Evolutionary conservation across 2,113 vertebrate genomes (phyloP).

Genomic region (Bothrops jararaca): DNA sequence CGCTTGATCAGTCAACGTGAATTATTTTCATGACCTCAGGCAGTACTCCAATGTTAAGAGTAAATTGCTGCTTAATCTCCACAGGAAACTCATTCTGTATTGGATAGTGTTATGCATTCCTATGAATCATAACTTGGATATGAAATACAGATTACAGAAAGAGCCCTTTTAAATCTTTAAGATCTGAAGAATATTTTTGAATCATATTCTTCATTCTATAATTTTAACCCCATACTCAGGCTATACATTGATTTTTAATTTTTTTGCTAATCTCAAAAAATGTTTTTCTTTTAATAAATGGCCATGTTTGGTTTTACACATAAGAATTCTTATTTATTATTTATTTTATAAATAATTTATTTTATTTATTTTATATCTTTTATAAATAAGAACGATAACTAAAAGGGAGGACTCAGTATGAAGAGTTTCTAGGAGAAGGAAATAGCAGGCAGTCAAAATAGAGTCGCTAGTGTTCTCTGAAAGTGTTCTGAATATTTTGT

Average conservation of each 20-base stretch:
- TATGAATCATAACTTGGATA: not conserved
- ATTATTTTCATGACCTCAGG: not conserved
- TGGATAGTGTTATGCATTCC: not conserved
- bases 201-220: not conserved
- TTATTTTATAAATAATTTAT: not conserved
- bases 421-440: slow-evolving; percentile 54
- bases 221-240: not conserved
- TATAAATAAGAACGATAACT: not conserved
- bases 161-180: not conserved
- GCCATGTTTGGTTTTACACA: not conserved
- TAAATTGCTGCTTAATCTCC: not conserved
- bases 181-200: not conserved
- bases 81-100: not conserved
- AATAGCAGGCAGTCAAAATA: slow-evolving; percentile 63
- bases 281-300: not conserved
- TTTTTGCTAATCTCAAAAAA: not conserved
- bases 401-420: slow-evolving; percentile 10
- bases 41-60: not conserved
- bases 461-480: slow-evolving; percentile 67
- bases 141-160: not conserved
- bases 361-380: not conserved
- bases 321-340: not conserved
- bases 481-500: slow-evolving; percentile 67
- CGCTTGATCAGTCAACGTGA: not conserved
- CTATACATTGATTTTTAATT: not conserved